phyloP scores from a whole-genome alignment of 2,113 vertebrate species.

The Amblyopsis rosae region DNA sequence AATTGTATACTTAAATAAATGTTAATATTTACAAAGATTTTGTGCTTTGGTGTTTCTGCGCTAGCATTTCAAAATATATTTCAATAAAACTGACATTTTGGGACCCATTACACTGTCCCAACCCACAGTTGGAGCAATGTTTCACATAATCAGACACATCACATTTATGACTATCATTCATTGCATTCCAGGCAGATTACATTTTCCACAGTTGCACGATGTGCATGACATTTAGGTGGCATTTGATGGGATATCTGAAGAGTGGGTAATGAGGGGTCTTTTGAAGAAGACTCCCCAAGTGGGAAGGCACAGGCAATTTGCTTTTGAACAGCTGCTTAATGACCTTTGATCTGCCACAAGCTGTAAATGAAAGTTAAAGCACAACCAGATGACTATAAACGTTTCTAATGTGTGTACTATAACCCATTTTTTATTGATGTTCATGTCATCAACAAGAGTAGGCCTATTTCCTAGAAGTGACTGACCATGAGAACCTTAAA shows the following conservation, averaged over 20 bases:
- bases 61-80: no score
- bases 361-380: not conserved
- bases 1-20: slow-evolving; percentile 82
- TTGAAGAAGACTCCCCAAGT: not conserved
- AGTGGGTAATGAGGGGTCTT: not conserved
- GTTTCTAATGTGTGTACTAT: not conserved
- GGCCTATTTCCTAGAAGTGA: no score
- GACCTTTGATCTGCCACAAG: not conserved
- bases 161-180: not conserved
- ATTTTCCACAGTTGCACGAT: not conserved
- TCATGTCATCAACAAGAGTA: no score
- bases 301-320: not conserved
- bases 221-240: not conserved
- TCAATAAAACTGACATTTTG: no score
- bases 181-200: not conserved
- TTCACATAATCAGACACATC: no score
- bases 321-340: not conserved
- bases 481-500: no score
- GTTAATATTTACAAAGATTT: slow-evolving; percentile 76
- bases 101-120: not conserved
- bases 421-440: not conserved
- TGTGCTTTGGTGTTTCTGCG: not conserved
- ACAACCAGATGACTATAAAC: not conserved
- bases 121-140: no score
- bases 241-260: slow-evolving; percentile 1